Evolutionary conservation across 1,140 invertebrate genomes (phyloP).

Genomic region (Solen grandis): DNA sequence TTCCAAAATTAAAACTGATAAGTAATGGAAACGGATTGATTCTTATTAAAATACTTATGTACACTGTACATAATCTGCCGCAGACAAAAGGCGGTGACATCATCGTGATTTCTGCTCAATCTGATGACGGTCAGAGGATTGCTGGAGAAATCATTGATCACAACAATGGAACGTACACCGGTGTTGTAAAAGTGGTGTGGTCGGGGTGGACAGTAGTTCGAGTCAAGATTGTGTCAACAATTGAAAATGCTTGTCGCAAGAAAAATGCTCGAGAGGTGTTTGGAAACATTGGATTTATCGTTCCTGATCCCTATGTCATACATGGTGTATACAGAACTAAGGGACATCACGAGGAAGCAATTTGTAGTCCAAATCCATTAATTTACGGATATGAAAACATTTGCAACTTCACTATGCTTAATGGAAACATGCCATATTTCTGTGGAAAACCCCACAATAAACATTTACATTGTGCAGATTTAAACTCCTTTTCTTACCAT

Average conservation of each 20-base stretch:
- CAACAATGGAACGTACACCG: constrained; percentile 38
- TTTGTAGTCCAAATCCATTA: constrained; percentile 4
- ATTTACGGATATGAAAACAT: constrained; percentile 7
- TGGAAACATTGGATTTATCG: constrained; percentile 14
- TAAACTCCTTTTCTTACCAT: neutral
- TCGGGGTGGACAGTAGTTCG: constrained; percentile 12
- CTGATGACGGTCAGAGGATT: constrained; percentile 5
- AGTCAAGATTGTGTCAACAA: constrained; percentile 7
- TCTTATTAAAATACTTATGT: neutral
- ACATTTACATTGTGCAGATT: constrained; percentile 6
- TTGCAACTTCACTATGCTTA: constrained; percentile 39
- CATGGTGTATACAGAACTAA: constrained; percentile 16
- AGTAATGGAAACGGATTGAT: neutral
- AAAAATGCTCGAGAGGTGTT: constrained; percentile 6
- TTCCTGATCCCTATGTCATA: constrained; percentile 14
- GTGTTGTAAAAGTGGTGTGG: constrained; percentile 26
- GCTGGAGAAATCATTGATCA: constrained; percentile 30
- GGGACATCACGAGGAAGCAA: neutral
- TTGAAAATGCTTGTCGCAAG: constrained; percentile 41
- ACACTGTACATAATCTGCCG: neutral
- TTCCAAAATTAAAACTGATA: no score
- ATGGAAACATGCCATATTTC: constrained; percentile 39
- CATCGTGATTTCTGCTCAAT: constrained; percentile 19
- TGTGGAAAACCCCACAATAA: constrained; percentile 34
- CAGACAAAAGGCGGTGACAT: constrained; percentile 10